Evolutionary conservation across 2,113 vertebrate genomes (phyloP).

Genomic region (Daphoenositta chrysoptera): DNA sequence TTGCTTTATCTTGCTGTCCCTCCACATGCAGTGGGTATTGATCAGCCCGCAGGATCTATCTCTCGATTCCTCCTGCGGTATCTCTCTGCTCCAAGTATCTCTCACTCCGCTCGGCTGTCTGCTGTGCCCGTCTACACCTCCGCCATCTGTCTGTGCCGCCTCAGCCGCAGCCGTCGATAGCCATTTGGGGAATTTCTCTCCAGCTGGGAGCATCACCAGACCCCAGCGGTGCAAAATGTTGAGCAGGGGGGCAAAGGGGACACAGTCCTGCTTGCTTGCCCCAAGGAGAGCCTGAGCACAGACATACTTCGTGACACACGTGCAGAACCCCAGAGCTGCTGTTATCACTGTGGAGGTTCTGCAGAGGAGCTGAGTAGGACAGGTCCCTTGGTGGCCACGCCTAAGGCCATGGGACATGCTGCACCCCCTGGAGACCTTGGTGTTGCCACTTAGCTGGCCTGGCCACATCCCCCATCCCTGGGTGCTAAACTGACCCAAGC

Average conservation of each 20-base stretch:
- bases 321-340: neutral
- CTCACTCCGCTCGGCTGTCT: neutral
- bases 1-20: slow-evolving; percentile 48
- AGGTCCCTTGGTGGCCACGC: neutral
- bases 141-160: neutral
- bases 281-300: fast-evolving
- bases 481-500: neutral
- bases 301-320: neutral
- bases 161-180: neutral
- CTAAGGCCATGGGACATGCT: fast-evolving
- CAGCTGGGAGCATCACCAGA: neutral
- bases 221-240: fast-evolving
- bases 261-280: neutral
- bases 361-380: neutral
- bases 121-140: slow-evolving; percentile 4
- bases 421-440: neutral
- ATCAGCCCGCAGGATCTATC: slow-evolving; percentile 51
- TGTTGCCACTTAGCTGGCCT: neutral
- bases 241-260: fast-evolving
- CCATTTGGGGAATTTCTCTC: neutral
- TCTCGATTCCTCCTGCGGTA: neutral
- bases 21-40: slow-evolving; percentile 29
- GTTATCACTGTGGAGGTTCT: neutral
- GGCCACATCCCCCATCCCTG: neutral
- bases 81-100: slow-evolving; percentile 48